Percentiles rank a stretch among this genome's conserved stretches.
Evolutionary conservation across 2,888 invertebrate species (phyloP).

Genomic region (Hypomecis atomaria): DNA sequence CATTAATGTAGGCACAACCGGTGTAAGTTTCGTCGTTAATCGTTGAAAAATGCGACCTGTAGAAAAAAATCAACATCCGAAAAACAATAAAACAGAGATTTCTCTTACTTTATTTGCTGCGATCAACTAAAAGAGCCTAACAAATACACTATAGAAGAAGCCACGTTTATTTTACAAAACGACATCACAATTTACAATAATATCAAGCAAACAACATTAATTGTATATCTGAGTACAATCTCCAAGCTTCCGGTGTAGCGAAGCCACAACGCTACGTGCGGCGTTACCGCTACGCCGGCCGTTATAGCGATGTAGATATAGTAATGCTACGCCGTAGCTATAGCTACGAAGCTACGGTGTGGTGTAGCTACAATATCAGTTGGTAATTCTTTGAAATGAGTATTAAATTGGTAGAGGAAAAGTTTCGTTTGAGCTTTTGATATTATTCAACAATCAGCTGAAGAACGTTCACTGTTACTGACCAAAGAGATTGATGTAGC

Average conservation of each 20-base stretch:
- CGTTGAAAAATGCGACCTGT: too few relatives aligned
- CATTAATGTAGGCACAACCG: too few relatives aligned
- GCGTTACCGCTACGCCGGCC: conserved; percentile 11
- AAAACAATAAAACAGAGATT: too few relatives aligned
- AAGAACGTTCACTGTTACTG: too few relatives aligned
- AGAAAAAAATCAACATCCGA: too few relatives aligned
- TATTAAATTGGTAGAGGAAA: not conserved
- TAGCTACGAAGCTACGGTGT: conserved; percentile 28
- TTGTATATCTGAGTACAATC: conserved; percentile 35
- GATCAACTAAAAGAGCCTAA: too few relatives aligned
- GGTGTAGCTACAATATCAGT: conserved; percentile 16
- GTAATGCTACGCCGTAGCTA: conserved; percentile 19
- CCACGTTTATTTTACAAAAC: conserved; percentile 20
- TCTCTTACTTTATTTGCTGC: too few relatives aligned
- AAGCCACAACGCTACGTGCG: conserved; percentile 30
- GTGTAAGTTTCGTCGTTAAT: too few relatives aligned
- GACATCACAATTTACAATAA: conserved; percentile 32
- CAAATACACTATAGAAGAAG: too few relatives aligned
- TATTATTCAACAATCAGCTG: too few relatives aligned
- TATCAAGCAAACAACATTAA: conserved; percentile 37
- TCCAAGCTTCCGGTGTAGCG: conserved; percentile 26
- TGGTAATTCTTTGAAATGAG: not conserved
- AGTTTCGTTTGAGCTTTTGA: not conserved
- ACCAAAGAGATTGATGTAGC: too few relatives aligned
- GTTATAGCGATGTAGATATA: conserved; percentile 3